Evolutionary conservation across 2,113 vertebrate species (phyloP), one percentile per base, ranked within the genome.

Genomic region (Climacteris rufus): DNA sequence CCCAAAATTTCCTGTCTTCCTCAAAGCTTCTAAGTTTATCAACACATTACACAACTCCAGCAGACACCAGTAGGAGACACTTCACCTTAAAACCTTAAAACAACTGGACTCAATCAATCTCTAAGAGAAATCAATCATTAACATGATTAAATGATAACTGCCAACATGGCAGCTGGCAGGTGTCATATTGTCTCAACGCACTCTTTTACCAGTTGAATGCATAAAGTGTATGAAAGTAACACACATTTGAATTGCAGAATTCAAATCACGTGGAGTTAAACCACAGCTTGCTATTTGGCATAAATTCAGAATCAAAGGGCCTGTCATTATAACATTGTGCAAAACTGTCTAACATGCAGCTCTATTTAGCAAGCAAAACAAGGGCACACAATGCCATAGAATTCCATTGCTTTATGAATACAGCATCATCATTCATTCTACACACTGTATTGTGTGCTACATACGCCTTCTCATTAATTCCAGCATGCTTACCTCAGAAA

Each of bases 31-130:
- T 66, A 75, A 31, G 52, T 76, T 88, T 95, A 92, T 94, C 76
- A 94, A 65, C n/a, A 79, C 40, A 78, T 90, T 77, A 89, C 61
- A 75, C 82, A 92, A 78, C 66, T 93, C 79, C 56, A 93, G 63
- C 40, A 91, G 84, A 89, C 63, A 80, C 37, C 49, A 88, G 59
- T 69, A 96, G 72, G 59, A 94, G 63, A 91, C 64, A 83, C 76
- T 68, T n/a, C n/a, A n/a, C n/a, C 97, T 94, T 81, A 94, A 96
- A 74, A 88, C 44, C 47, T 97, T 96, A 66, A 96, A 97, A 82
- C 49, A 97, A 75, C 54, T 39, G 8, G 80, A 96, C 53, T 70
- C 54, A 91, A 95, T 85, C 89, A 22, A 79, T 54, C 61, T 92
- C 77, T 23, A 30, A 91, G 53, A 60, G 39, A 94, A 94, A 95